Evolutionary conservation across 2,113 vertebrate genomes (phyloP).

Genomic region (Cacatua alba): DNA sequence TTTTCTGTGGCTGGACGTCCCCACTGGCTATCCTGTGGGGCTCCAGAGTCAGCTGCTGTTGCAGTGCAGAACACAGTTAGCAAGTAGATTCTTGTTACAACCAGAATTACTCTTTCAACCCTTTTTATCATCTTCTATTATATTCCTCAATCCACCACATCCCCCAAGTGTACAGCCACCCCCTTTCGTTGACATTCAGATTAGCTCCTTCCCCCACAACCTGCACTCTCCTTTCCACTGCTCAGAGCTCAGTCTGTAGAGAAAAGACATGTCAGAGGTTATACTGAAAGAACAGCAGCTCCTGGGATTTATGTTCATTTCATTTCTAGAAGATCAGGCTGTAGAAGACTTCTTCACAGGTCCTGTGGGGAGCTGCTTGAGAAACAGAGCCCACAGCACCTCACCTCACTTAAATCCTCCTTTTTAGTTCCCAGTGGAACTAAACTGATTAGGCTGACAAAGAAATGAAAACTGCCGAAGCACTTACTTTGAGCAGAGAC

Average conservation of each 20-base stretch:
- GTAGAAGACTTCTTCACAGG: background rate
- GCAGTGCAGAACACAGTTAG: background rate
- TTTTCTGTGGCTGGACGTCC: background rate
- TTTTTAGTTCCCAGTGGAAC: conserved; percentile 27
- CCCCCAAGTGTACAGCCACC: background rate
- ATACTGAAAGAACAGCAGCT: background rate
- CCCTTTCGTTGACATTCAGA: background rate
- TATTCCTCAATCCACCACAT: background rate
- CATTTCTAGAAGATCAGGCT: background rate
- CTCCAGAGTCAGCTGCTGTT: background rate
- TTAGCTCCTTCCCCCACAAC: background rate
- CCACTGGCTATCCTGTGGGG: fast-evolving
- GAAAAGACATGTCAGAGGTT: background rate
- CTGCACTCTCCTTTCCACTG: background rate
- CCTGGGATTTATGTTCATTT: background rate
- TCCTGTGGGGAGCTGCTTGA: background rate
- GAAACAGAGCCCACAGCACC: background rate
- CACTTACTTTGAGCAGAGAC: background rate
- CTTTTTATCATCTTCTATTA: background rate
- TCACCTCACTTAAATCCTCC: conserved; percentile 5
- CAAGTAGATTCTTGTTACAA: background rate
- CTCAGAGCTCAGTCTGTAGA: background rate
- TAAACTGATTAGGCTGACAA: conserved; percentile 59
- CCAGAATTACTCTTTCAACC: background rate
- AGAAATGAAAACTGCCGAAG: conserved; percentile 34